Evolutionary conservation across 2,888 invertebrate genomes (phyloP), one percentile per base, ranked within the genome.

Genomic region (Periphyllus acericola): DNA sequence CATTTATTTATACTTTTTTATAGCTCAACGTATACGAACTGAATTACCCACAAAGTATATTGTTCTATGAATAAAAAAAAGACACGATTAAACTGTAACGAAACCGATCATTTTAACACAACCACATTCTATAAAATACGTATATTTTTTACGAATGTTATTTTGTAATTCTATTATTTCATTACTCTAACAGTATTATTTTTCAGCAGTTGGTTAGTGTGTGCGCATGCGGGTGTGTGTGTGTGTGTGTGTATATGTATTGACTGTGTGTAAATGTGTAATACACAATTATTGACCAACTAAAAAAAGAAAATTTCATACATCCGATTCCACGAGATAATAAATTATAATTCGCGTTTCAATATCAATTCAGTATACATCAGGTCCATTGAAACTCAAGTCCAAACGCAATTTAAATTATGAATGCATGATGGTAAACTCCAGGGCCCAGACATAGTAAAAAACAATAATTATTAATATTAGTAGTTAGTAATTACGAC

Each of bases 61-160:
- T 40, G 40, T 25, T 83, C n/a, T 83, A 60, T 46, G 36, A 36
- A 89, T 89, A 89, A 40, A 46, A 91, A 90, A 89, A 90, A 88
- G 88, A 75, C 76, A 52, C 25, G 82, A 72, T 87, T 80, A 25
- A 66, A 87, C 87, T 87, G 87, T 80, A 87, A 74, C 87, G 81
- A 81, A 87, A 60, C 25, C 21, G 32, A 85, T 71, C 25, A 80
- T 60, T 80, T 81, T 32, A 80, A 74, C 32, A 81, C 32, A 32
- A 72, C 21, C 14, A 72, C 74, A 81, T 60, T 60, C 60, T 60
- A 60, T 60, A 60, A 21, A 60, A 60, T 25, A 60, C 9, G 21
- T 21, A 21, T 60, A 46, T 83, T 75, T 88, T 74, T 76, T 40
- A 52, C 32, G 25, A 71, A 25, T 52, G n/a, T 40, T 55, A 72